Evolutionary conservation across 2,113 vertebrate species (phyloP).

Genomic region (Pelecanoides urinatrix): DNA sequence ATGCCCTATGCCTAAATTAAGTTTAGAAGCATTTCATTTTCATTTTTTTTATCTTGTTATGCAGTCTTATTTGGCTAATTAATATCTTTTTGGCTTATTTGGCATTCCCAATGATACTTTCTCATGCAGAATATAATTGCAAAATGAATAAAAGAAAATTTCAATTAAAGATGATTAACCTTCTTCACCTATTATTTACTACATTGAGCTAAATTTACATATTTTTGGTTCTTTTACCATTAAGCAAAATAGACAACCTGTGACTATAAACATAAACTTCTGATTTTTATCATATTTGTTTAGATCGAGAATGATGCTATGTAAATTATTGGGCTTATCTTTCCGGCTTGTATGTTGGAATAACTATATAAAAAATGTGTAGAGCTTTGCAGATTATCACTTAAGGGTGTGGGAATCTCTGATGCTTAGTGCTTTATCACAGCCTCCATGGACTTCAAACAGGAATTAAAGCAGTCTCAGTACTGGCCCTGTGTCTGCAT

Average conservation of each 20-base stretch:
- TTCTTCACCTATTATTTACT: neutral
- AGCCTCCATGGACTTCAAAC: neutral
- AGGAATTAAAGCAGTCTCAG: neutral
- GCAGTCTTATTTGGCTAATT: neutral
- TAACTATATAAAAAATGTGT: neutral
- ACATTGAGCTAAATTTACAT: neutral
- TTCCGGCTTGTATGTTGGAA: neutral
- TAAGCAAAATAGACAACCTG: neutral
- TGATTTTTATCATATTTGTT: neutral
- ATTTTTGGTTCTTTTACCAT: neutral
- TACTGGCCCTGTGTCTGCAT: neutral
- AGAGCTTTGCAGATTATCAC: neutral
- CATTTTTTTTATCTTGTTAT: neutral
- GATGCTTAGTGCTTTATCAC: neutral
- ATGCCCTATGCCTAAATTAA: neutral
- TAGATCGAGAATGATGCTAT: neutral
- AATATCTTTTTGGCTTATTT: neutral
- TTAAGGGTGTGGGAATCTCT: neutral
- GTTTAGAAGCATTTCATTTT: constrained; percentile 10
- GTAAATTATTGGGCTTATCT: neutral
- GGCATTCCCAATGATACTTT: neutral
- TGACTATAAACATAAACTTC: neutral
- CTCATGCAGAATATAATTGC: neutral
- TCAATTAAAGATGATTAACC: neutral
- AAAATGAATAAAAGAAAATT: neutral